These are phyloP conservation scores for Acrossocheilus fasciatus DNA, from an alignment of 2,797 vertebrate species.

Conservation along the genomic window DNA sequence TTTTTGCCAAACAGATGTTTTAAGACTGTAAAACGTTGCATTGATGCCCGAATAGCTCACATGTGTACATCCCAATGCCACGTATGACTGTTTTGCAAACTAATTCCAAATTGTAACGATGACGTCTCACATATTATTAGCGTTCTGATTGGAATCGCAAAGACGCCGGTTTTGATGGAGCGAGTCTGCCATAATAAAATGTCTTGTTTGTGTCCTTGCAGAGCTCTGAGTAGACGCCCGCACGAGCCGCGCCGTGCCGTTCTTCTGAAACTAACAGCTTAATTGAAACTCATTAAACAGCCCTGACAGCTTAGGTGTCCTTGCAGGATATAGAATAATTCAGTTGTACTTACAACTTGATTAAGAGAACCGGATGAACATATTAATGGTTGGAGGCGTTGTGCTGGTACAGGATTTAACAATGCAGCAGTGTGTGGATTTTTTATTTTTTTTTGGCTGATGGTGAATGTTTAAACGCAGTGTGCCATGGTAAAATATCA, in stretches of 20 bases:
- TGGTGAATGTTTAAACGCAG: neutral
- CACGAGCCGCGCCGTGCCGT: slow-evolving; percentile 70
- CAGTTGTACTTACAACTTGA: slow-evolving; percentile 82
- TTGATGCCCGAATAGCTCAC: slow-evolving; percentile 18
- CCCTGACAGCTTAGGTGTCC: slow-evolving; percentile 83
- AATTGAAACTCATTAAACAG: slow-evolving; percentile 85
- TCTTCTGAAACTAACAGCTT: slow-evolving; percentile 82
- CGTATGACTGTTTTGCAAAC: neutral
- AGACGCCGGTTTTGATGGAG: slow-evolving; percentile 29
- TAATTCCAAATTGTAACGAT: slow-evolving; percentile 10
- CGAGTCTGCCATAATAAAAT: slow-evolving; percentile 49
- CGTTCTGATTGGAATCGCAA: slow-evolving; percentile 28
- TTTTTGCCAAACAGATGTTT: slow-evolving; percentile 1
- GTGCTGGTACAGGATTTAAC: slow-evolving; percentile 44
- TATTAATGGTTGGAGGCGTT: slow-evolving; percentile 68
- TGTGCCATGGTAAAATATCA: neutral
- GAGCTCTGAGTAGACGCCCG: slow-evolving; percentile 55
- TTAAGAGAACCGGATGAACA: slow-evolving; percentile 77
- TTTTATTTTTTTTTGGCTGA: neutral
- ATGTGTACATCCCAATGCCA: neutral
- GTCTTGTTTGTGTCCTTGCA: slow-evolving; percentile 64
- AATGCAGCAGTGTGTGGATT: neutral
- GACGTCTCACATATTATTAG: slow-evolving; percentile 26
- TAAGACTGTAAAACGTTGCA: slow-evolving; percentile 7
- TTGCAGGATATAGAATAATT: slow-evolving; percentile 84